Evolutionary conservation across 2,797 vertebrate species (phyloP).

Genomic region (Anomalospiza imberbis): DNA sequence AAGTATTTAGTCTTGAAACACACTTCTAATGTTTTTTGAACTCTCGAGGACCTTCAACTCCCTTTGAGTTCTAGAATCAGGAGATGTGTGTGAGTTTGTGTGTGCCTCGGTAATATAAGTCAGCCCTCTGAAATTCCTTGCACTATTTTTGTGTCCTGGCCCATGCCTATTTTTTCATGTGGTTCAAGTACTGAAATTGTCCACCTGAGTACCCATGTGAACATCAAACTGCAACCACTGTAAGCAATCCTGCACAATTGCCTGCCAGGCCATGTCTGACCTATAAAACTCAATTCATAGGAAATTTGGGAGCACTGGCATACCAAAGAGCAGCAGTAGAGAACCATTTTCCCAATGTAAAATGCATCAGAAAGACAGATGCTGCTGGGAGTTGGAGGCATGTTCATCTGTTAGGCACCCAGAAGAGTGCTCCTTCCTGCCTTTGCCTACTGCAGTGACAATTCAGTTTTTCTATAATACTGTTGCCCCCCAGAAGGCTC

Average conservation of each 20-base stretch:
- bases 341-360: neutral
- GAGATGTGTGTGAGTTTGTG: neutral
- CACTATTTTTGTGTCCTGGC: neutral
- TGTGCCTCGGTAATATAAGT: neutral
- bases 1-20: neutral
- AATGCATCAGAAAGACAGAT: neutral
- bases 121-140: neutral
- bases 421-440: neutral
- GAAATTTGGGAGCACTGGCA: neutral
- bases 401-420: neutral
- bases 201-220: neutral
- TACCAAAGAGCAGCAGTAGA: neutral
- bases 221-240: neutral
- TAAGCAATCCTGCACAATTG: neutral
- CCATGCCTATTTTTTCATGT: neutral
- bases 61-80: neutral
- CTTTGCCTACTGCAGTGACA: neutral
- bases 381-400: neutral
- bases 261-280: neutral
- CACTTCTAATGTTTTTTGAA: neutral
- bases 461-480: neutral
- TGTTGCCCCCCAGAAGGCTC: neutral
- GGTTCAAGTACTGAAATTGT: neutral
- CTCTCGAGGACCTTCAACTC: neutral
- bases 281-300: neutral